Percentiles rank a stretch among this genome's conserved stretches.
Conservation (phyloP, 2,888 invertebrate genomes). For the Macrophya alboannulata region DNA sequence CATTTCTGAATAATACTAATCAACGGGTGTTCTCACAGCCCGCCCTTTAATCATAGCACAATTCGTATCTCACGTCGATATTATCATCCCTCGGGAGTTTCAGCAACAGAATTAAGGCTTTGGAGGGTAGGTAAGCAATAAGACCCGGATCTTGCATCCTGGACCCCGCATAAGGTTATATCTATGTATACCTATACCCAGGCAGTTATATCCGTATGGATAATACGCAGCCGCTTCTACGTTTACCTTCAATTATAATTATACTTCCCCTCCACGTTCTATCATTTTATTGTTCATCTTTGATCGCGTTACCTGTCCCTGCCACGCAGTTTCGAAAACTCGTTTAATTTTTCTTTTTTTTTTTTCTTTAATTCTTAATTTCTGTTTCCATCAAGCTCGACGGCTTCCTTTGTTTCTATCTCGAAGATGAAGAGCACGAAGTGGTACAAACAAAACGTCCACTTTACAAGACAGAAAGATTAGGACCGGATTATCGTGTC, state of each 20-base stretch:
- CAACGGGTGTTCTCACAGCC: not conserved
- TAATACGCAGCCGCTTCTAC: constrained; percentile 11
- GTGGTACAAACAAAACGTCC: not conserved
- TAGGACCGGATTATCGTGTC: constrained; percentile 40
- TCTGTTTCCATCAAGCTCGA: not conserved
- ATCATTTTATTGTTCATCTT: constrained; percentile 28
- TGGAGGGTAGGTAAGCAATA: constrained; percentile 16
- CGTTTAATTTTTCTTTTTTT: not conserved
- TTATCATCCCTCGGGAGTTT: constrained; percentile 25
- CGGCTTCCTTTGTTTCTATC: not conserved
- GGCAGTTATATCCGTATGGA: constrained; percentile 32
- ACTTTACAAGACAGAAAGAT: constrained; percentile 3
- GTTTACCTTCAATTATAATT: constrained; percentile 47
- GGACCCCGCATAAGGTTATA: not conserved
- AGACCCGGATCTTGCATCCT: constrained; percentile 39
- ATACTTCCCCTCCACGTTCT: not conserved
- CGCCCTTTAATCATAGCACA: not conserved
- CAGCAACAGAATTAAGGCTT: not conserved
- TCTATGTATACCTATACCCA: not conserved
- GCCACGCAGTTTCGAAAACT: not conserved
- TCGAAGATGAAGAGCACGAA: not conserved
- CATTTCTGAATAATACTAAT: not conserved
- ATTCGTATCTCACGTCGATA: constrained; percentile 32
- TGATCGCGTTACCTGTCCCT: not conserved
- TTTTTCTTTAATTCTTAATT: not conserved